Base-by-base conservation (phyloP, 1,140 invertebrate species). In the Hormaphis cornu region DNA sequence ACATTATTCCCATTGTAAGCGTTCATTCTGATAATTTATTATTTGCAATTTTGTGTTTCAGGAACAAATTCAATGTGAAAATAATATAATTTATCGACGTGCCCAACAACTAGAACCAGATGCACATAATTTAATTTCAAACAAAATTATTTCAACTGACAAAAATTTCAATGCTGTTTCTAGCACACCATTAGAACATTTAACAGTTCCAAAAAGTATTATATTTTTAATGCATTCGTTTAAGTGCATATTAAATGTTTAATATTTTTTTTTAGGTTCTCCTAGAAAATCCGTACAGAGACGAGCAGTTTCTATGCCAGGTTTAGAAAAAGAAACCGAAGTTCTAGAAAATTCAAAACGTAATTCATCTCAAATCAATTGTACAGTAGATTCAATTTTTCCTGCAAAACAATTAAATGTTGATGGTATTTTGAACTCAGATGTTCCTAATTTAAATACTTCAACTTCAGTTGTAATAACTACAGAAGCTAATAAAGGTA, bases 161-260 rank as follows among this genome's bases (percentile, higher is more conserved):
- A 87, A 85, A 76, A 88, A 88, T 76, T 87, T 85, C 75, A 88
- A 88, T 79, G 85, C 85, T 18, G 87, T 86, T 24, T 74, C 70
- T 37, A 76, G 77, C 35, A 73, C 76, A 73, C 71, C 72, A 56
- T 61, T 71, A 76, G 72, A 76, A 20, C 44, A 66, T 66, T 66
- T 66, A 48, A 42, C 26, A 33, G 30, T 66, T 35, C 61, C 61
- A 33, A 66, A 66, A 66, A 48, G 61, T 66, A 66, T 16, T 46
- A 46, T 14, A 8, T 30, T 30, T 30, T 46, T 63, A 3, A 20
- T 61, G 6, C 12, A 61, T 18, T 14, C 1, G 28, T 44, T 40
- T 61, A n/a, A 22, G 33, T 48, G 0, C 6, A 50, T 9, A 33
- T 12, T 58, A 24, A 9, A 50, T 16, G 30, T 63, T 28, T 28